Evolutionary conservation across 2,888 invertebrate species (phyloP).

Genomic region (Amblyjoppa fuscipennis): DNA sequence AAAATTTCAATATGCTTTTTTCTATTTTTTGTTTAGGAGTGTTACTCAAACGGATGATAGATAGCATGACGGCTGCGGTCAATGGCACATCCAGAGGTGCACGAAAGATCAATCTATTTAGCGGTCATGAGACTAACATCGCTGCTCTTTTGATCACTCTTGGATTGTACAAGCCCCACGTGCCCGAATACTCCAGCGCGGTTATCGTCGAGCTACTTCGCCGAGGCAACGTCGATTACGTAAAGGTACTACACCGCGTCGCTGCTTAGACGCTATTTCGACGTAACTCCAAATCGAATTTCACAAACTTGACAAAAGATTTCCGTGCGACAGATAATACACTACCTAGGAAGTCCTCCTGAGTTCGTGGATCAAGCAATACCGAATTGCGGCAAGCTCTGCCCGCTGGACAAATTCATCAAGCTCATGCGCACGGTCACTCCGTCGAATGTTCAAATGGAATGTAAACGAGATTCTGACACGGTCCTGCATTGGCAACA

Average conservation of each 20-base stretch:
- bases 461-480: slow-evolving; percentile 20
- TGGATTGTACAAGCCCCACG: slow-evolving; percentile 86
- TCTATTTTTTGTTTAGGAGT: no score
- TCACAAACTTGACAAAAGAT: slow-evolving; percentile 33
- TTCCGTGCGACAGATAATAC: slow-evolving; percentile 85
- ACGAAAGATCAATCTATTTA: slow-evolving; percentile 86
- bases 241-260: slow-evolving; percentile 86
- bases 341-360: slow-evolving; percentile 85
- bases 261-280: neutral
- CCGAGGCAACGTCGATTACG: slow-evolving; percentile 80
- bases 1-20: neutral
- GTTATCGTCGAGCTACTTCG: slow-evolving; percentile 87
- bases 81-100: slow-evolving; percentile 79
- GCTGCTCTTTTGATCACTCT: slow-evolving; percentile 87
- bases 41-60: slow-evolving; percentile 85
- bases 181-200: slow-evolving; percentile 87
- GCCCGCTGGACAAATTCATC: slow-evolving; percentile 86
- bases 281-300: neutral
- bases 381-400: slow-evolving; percentile 85
- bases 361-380: slow-evolving; percentile 84
- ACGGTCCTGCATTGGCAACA: neutral
- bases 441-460: slow-evolving; percentile 84
- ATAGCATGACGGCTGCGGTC: slow-evolving; percentile 84
- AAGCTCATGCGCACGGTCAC: slow-evolving; percentile 85
- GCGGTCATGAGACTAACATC: slow-evolving; percentile 89